A percentile compares a stretch with the other conserved stretches of the same genome.
phyloP scores from a whole-genome alignment of 2,113 vertebrate species.

The Noctilio leporinus region DNA sequence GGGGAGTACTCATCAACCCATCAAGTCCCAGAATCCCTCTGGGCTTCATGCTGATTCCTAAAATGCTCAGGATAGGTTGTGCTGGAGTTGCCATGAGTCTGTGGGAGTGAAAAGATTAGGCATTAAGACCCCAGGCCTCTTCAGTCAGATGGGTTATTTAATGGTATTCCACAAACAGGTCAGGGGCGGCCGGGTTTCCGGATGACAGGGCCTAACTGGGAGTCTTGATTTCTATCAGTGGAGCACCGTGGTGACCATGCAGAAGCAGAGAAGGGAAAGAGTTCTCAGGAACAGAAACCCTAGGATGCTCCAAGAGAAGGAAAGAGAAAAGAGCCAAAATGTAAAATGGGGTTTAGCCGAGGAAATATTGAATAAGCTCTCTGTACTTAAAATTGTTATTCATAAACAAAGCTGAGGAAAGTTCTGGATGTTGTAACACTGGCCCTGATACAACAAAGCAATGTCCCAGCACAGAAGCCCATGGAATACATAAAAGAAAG shows the following conservation, averaged over 20 bases:
- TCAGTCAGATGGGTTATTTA: not conserved
- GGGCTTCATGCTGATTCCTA: not conserved
- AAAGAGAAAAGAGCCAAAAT: not conserved
- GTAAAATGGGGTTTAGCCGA: not conserved
- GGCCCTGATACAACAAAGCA: not conserved
- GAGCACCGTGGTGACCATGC: not conserved
- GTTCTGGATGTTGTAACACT: not conserved
- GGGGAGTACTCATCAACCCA: not conserved
- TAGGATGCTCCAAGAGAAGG: not conserved
- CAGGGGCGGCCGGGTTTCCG: not conserved
- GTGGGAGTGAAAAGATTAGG: not conserved
- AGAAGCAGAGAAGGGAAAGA: not conserved
- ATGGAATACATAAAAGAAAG: not conserved
- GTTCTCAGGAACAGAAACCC: not conserved
- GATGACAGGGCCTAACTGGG: not conserved
- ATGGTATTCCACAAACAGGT: fast-evolving
- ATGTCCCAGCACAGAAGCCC: not conserved
- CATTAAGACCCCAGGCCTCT: not conserved
- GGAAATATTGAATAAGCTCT: not conserved
- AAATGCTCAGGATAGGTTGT: not conserved
- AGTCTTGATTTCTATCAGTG: not conserved
- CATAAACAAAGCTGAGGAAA: not conserved
- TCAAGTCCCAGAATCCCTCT: not conserved
- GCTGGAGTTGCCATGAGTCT: not conserved
- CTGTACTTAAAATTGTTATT: not conserved